Evolutionary conservation across 1,140 invertebrate genomes (phyloP).

Genomic region (Caenorhabditis briggsae): DNA sequence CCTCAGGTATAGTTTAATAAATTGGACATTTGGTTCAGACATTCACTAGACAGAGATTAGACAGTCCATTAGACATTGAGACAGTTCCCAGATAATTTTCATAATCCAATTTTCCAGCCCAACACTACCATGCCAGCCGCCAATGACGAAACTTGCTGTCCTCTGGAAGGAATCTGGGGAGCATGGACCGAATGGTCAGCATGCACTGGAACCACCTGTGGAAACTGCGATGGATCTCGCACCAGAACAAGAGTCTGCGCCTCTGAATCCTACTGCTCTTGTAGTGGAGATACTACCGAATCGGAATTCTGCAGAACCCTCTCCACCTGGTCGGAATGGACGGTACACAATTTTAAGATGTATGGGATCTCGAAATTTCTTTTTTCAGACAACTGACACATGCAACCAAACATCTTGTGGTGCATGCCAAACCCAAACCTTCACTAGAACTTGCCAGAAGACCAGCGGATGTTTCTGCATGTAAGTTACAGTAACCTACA

Average conservation of each 20-base stretch:
- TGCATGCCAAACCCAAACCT: conserved; percentile 7
- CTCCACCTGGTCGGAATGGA: conserved; percentile 56
- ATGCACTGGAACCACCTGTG: conserved; percentile 56
- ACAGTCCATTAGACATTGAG: too few relatives aligned
- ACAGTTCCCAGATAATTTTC: not conserved
- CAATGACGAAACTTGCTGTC: conserved; percentile 28
- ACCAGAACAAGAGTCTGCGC: conserved; percentile 16
- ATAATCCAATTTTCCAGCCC: conserved; percentile 24
- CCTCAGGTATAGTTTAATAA: conserved; percentile 11
- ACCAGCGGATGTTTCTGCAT: conserved; percentile 49
- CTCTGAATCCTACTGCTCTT: conserved; percentile 8
- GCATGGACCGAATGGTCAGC: conserved; percentile 48
- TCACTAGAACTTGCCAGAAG: conserved; percentile 47
- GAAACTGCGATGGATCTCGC: conserved; percentile 34
- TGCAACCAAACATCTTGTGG: conserved; percentile 45
- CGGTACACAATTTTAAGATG: not conserved
- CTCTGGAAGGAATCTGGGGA: conserved; percentile 40
- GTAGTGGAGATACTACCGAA: conserved; percentile 34
- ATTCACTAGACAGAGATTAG: too few relatives aligned
- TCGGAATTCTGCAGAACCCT: conserved; percentile 1
- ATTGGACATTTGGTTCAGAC: too few relatives aligned
- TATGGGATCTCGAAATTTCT: not conserved
- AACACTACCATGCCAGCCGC: not conserved
- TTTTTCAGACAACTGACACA: conserved; percentile 9
- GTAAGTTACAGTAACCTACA: not conserved